Percentiles rank a stretch among this genome's conserved stretches.
Evolutionary conservation across 1,140 invertebrate species (phyloP).

Genomic region (Tetranychus urticae): DNA sequence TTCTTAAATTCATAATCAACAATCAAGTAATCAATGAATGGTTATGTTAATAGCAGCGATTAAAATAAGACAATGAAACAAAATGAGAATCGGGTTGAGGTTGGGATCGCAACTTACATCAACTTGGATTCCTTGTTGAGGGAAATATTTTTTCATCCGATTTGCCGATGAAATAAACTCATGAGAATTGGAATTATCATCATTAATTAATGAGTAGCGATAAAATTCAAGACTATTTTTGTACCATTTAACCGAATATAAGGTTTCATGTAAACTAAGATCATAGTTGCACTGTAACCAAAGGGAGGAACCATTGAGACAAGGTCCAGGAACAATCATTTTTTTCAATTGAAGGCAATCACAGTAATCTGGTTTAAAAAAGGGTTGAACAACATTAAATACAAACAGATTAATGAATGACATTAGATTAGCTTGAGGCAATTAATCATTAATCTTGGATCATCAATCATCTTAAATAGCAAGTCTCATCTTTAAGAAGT

Average conservation of each 20-base stretch:
- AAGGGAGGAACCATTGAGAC: slow-evolving; percentile 9
- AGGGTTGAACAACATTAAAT: not conserved
- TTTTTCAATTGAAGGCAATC: not conserved
- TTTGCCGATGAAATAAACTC: not conserved
- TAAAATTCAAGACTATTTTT: slow-evolving; percentile 15
- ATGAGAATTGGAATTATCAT: too few species aligned
- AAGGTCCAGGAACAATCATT: slow-evolving; percentile 9
- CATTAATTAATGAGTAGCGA: slow-evolving; percentile 7
- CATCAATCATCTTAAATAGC: not conserved
- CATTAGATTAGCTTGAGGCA: not conserved
- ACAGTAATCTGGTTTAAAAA: not conserved
- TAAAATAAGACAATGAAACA: too few species aligned
- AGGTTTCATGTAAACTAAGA: slow-evolving; percentile 9
- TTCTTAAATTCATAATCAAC: too few species aligned
- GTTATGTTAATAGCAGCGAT: not conserved
- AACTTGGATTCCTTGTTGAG: slow-evolving; percentile 8
- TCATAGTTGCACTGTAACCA: slow-evolving; percentile 20
- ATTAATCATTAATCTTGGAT: not conserved
- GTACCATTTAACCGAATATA: slow-evolving; percentile 22
- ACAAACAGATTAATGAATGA: not conserved
- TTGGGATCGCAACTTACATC: slow-evolving; percentile 8
- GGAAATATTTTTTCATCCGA: slow-evolving; percentile 6
- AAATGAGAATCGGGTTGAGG: too few species aligned
- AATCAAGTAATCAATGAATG: not conserved
- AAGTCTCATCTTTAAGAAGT: not conserved